Evolutionary conservation across 1,140 invertebrate species (phyloP).

Genomic region (Drosophila sp.): DNA sequence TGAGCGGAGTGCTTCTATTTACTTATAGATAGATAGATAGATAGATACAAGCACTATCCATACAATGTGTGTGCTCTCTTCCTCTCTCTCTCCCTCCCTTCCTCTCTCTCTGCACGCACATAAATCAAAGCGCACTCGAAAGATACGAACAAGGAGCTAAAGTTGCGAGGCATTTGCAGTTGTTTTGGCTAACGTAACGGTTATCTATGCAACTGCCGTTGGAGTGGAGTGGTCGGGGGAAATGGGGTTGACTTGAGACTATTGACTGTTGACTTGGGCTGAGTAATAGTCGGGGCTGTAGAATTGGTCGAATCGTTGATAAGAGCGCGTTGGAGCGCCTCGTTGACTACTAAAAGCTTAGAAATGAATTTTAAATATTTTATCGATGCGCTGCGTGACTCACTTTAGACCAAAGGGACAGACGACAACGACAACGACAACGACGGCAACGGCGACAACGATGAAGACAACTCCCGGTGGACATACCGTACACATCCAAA

Average conservation of each 20-base stretch:
- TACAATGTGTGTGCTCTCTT: neutral
- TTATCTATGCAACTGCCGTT: constrained; percentile 31
- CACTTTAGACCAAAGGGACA: constrained; percentile 54
- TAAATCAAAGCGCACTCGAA: constrained; percentile 73
- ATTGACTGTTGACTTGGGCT: constrained; percentile 6
- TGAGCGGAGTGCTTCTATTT: constrained; percentile 44
- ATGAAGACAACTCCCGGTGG: constrained; percentile 35
- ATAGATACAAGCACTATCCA: constrained; percentile 13
- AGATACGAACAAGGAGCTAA: constrained; percentile 39
- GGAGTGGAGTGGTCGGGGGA: neutral
- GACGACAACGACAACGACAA: neutral
- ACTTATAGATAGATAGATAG: constrained; percentile 22
- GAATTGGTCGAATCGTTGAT: constrained; percentile 24
- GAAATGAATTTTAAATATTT: constrained; percentile 84
- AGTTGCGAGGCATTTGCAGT: constrained; percentile 24
- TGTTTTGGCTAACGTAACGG: constrained; percentile 39
- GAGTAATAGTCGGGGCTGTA: constrained; percentile 19
- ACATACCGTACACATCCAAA: constrained; percentile 22
- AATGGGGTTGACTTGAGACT: neutral
- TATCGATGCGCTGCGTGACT: constrained; percentile 77
- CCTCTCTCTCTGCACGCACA: constrained; percentile 48
- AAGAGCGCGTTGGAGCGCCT: constrained; percentile 31
- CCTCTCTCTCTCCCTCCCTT: neutral
- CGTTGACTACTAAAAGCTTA: constrained; percentile 67
- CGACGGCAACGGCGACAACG: neutral